Base-by-base conservation (phyloP, 2,113 vertebrate species). In the Nipponia nippon region DNA sequence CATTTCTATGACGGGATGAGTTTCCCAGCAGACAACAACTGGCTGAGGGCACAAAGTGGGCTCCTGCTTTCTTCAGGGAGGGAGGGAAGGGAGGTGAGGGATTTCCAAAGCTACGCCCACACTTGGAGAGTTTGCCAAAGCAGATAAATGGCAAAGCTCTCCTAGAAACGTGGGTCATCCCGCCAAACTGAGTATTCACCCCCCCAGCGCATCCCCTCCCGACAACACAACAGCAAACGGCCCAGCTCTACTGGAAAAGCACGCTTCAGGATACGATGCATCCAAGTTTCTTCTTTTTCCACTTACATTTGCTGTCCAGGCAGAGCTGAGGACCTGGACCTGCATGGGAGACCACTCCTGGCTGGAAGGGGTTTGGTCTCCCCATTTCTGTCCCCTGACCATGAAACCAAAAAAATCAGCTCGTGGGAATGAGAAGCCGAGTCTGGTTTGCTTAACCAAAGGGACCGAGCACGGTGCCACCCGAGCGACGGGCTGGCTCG, bases 161-260 rank as follows among this genome's bases (percentile, higher is more conserved):
- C 21, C 59, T 36, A 42, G 30, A 58, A 73, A 49, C 0, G 0
- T 8, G 50, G 42, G 29, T 16, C 2, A 0, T 21, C 9, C 0
- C 0, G 32, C 11, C 30, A 59, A 81, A 32, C 52, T 2, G 50
- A 36, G 59, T 2, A 1, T 26, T 36, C 27, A 15, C 26, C 11
- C 13, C 53, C 19, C 5, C 63, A 38, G 27, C 7, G 1, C 26
- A 7, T 69, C 46, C 38, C 13, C 29, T 66, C 50, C 56, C 1
- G 2, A 14, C 46, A 69, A 16, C 26, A 5, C 55, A 78, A 25
- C 26, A 32, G 46, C 26, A 3, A 67, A 42, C 38, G 27, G 46
- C 47, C 7, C 47, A 27, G 47, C 56, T 49, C n/a, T 17, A 1
- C 50, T 16, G 26, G 17, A 12, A 27, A 44, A 75, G 25, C 23